These are phyloP conservation scores for Nasua narica DNA, from an alignment of 2,797 vertebrate genomes.

Conservation along the genomic window DNA sequence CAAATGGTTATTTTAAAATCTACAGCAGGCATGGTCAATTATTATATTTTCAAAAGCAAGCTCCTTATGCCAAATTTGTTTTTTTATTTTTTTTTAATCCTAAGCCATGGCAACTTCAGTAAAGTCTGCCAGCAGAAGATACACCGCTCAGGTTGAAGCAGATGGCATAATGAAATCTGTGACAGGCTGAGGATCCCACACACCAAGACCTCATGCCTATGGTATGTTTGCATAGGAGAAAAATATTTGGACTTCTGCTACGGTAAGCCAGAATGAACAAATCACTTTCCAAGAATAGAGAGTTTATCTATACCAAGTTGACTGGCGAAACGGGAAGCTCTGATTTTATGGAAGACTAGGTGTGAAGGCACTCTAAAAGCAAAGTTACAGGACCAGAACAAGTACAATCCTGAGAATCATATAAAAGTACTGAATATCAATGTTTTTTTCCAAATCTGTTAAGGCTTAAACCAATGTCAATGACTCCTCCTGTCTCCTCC, in stretches of 20 bases:
- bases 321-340: neutral
- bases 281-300: conserved; percentile 22
- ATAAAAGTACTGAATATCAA: neutral
- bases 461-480: neutral
- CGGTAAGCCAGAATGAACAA: conserved; percentile 52
- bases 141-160: conserved; percentile 66
- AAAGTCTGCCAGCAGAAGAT: conserved; percentile 57
- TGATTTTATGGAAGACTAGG: neutral
- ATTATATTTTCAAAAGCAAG: conserved; percentile 63
- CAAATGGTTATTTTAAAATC: conserved; percentile 62
- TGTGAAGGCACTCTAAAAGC: neutral
- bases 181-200: conserved; percentile 70
- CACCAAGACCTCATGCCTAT: conserved; percentile 55
- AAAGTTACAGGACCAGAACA: neutral
- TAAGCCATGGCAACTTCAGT: conserved; percentile 50
- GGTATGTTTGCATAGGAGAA: conserved; percentile 45
- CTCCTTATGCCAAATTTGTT: conserved; percentile 49
- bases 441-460: neutral
- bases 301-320: neutral
- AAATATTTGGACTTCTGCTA: conserved; percentile 55
- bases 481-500: neutral
- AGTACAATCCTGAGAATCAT: neutral
- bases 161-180: conserved; percentile 63
- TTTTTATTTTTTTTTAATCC: conserved; percentile 45
- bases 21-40: conserved; percentile 58